phyloP scores from a whole-genome alignment of 2,113 vertebrate species.

The Rhinichthys klamathensis region DNA sequence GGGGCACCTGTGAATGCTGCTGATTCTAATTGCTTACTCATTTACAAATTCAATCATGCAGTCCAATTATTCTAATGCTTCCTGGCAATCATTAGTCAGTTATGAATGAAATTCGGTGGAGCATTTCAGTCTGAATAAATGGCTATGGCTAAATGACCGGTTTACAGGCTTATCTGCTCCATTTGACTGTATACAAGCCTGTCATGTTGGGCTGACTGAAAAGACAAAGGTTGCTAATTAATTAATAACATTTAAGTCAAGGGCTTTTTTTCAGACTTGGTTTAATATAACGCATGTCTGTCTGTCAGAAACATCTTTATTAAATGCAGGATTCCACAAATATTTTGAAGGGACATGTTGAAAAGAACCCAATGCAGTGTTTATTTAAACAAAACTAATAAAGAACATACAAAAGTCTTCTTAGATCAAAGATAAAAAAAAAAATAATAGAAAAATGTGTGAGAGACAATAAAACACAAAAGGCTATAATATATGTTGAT shows the following conservation, averaged over 20 bases:
- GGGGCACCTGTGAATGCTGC: not conserved
- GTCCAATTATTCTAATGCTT: slow-evolving; percentile 2
- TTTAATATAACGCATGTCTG: too few relatives aligned
- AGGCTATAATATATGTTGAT: not conserved
- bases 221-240: not conserved
- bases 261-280: too few relatives aligned
- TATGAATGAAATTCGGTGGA: slow-evolving; percentile 8
- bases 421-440: not conserved
- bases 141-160: not conserved
- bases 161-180: not conserved
- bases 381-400: not conserved
- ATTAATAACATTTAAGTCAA: not conserved
- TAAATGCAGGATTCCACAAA: not conserved
- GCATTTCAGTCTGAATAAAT: not conserved
- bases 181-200: not conserved
- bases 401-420: not conserved
- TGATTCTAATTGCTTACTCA: slow-evolving; percentile 13
- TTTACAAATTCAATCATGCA: slow-evolving; percentile 7
- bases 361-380: not conserved
- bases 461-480: not conserved
- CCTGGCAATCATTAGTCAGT: slow-evolving; percentile 5
- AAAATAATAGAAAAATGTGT: not conserved
- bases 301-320: not conserved
- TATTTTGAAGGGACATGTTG: not conserved
- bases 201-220: not conserved